Conservation (phyloP, 2,113 vertebrate species). For the Archilochus colubris region DNA sequence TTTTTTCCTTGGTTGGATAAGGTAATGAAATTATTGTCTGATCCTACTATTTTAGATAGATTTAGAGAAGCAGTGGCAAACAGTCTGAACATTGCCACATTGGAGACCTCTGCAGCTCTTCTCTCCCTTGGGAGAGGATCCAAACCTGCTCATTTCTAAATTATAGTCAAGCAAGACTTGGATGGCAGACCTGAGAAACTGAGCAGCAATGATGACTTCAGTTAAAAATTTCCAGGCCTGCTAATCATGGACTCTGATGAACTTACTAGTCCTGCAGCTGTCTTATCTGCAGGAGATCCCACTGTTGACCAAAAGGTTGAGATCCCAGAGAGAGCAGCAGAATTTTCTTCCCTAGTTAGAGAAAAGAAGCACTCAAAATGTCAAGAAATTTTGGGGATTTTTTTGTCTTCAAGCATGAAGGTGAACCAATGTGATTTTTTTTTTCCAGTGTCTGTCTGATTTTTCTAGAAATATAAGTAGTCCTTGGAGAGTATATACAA, state of each 20-base stretch:
- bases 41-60: accelerated
- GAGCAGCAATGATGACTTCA: not conserved
- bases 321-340: not conserved
- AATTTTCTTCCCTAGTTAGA: not conserved
- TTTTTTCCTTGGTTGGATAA: accelerated
- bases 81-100: accelerated
- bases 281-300: not conserved
- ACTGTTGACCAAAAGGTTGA: not conserved
- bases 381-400: not conserved
- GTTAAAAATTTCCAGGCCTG: not conserved
- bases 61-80: not conserved
- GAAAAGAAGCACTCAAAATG: not conserved
- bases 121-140: not conserved
- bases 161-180: not conserved
- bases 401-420: not conserved
- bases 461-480: not conserved
- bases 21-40: not conserved
- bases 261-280: not conserved
- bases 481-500: not conserved
- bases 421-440: not conserved
- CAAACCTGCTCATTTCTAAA: not conserved
- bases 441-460: not conserved
- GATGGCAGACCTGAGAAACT: not conserved
- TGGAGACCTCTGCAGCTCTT: not conserved
- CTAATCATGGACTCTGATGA: not conserved